Evolutionary conservation across 2,797 vertebrate genomes (phyloP), one percentile per base, ranked within the genome.

Genomic region (Peromyscus nudipes): DNA sequence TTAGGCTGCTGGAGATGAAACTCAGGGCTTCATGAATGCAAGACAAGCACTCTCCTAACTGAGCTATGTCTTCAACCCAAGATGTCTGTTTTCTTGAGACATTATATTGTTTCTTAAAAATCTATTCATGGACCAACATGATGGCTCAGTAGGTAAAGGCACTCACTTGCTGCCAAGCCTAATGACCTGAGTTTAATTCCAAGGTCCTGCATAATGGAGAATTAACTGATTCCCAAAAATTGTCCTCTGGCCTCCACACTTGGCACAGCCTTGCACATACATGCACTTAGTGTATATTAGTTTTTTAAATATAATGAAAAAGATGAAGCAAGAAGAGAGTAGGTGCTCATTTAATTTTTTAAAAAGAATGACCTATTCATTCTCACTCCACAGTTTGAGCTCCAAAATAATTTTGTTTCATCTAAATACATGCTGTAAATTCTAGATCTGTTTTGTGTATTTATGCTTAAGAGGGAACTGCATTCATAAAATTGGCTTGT

Each of bases 351-450:
- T 19, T 62, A 79, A 69, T 83, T 88, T 93, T 57, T 64, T 73
- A 2, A 55, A 46, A 16, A 19, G 62, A 23, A 49, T 8, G 67
- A 31, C 3, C 43, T 80, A 49, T 2, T 92, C 11, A 49, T 2
- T 92, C 8, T 83, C 37, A 86, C 29, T 96, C 64, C 40, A 34
- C 23, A 31, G 25, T 93, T 94, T 85, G 16, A 31, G 34, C 23
- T 94, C 21, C 69, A 86, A 14, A 95, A 96, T 57, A 95, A 76
- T 92, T 88, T 91, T 95, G 60, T 86, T 43, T 89, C 89, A 93
- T 97, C 79, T 96, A 85, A 77, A 85, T 89, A 52, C 57, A 85
- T 92, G 34, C 52, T 89, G 19, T 49, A 89, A 34, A 73, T 89
- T 79, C 67, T 81, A 92, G 14, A 4, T 84, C 64, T 93, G 17